Evolutionary conservation across 2,113 vertebrate species (phyloP), one percentile per base, ranked within the genome.

Genomic region (Morone chrysops): DNA sequence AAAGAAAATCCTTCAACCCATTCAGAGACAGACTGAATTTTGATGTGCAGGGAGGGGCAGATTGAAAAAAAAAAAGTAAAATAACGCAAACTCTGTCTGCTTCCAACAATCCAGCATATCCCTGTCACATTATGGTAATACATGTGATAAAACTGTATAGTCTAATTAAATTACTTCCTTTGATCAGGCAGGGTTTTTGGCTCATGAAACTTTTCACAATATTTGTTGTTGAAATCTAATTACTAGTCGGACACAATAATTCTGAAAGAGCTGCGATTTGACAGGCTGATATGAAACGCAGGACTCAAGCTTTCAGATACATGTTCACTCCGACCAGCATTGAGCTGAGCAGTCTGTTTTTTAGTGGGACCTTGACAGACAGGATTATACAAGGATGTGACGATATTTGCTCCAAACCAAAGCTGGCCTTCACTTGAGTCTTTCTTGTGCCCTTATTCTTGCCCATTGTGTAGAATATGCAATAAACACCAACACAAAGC

Each of bases 1-100:
- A 78, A 45, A 63, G 20, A 22, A 56, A 76, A 31, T 40, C 47
- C 40, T 60, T 22, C 17, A 31, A 31, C 53, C 47, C 38, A 69
- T 17, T 11, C 20, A 16, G 20, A 67, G 22, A 3, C 4, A 0
- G 38, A 45, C 20, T 62, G 25, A 57, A 50, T 51, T 48, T 18
- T 70, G 75, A 83, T 45, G 17, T 53, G 57, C 67, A 38, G 45
- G 16, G 25, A 43, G 8, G 38, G 38, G 31, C 7, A 25, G 74
- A 25, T 20, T 10, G 59, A 60, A 79, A 75, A 71, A 60, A 79
- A 75, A 71, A n/a, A n/a, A n/a, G n/a, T n/a, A 60, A 79, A 75
- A 71, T 61, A 48, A 67, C 11, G 17, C 14, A 59, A 43, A 53
- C 14, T 10, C 25, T 16, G 41, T 25, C 47, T 50, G n/a, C 17